Evolutionary conservation across 2,888 invertebrate genomes (phyloP).

Genomic region (Chymomyza caudatula): DNA sequence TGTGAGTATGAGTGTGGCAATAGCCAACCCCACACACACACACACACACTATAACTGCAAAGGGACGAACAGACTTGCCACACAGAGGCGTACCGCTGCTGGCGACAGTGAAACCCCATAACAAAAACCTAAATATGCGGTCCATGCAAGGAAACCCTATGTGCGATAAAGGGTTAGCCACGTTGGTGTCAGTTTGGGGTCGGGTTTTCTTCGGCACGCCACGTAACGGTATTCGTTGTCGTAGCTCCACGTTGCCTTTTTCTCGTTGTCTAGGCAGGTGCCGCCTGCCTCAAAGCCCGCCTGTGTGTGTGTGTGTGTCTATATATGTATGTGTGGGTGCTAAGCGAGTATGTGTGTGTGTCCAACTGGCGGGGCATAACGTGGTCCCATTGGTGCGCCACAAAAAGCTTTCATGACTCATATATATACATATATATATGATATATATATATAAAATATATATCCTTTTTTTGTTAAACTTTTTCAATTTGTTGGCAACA

Average conservation of each 20-base stretch:
- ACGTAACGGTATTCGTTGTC: slow-evolving; percentile 62
- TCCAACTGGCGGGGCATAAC: slow-evolving; percentile 76
- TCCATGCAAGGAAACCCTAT: slow-evolving; percentile 79
- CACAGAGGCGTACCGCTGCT: slow-evolving; percentile 32
- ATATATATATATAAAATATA: neutral
- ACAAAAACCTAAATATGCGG: slow-evolving; percentile 79
- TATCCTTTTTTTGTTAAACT: slow-evolving; percentile 4
- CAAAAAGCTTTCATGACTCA: slow-evolving; percentile 78
- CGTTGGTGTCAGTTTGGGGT: slow-evolving; percentile 76
- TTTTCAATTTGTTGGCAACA: too few species aligned
- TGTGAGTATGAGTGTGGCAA: slow-evolving; percentile 27
- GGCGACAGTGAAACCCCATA: slow-evolving; percentile 72
- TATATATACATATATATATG: slow-evolving; percentile 18
- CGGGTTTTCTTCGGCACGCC: slow-evolving; percentile 66
- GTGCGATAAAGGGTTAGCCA: slow-evolving; percentile 80
- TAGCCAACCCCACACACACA: slow-evolving; percentile 33
- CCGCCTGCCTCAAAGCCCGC: slow-evolving; percentile 33
- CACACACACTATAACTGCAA: slow-evolving; percentile 9
- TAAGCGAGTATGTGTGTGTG: slow-evolving; percentile 12
- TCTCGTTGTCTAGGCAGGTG: slow-evolving; percentile 32
- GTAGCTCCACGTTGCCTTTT: neutral
- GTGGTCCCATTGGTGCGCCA: slow-evolving; percentile 79
- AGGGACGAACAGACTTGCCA: neutral
- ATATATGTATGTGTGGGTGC: slow-evolving; percentile 6
- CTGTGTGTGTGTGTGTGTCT: slow-evolving; percentile 13